These are phyloP conservation scores for Aphelocoma coerulescens DNA, from an alignment of 2,113 vertebrate genomes.

Conservation along the genomic window DNA sequence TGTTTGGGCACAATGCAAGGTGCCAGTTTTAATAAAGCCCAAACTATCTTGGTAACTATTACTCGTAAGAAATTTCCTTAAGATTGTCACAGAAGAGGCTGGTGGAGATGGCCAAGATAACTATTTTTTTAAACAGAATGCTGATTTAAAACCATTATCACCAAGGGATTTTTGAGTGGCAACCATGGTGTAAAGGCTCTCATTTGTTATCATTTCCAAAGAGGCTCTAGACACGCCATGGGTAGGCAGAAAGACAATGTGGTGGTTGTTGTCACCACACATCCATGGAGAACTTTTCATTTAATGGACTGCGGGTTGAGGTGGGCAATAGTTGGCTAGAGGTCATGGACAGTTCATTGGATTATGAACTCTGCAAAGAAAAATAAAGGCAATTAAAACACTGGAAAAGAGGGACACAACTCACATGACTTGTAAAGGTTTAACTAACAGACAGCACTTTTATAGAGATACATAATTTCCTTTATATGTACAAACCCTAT, in stretches of 20 bases:
- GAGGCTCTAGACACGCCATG: neutral
- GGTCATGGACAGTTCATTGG: neutral
- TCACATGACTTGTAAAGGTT: neutral
- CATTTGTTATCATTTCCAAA: neutral
- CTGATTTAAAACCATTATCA: neutral
- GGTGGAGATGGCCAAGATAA: neutral
- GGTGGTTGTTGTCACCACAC: neutral
- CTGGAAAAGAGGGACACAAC: neutral
- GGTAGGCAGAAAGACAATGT: neutral
- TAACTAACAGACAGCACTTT: neutral
- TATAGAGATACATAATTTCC: neutral
- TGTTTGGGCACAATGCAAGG: neutral
- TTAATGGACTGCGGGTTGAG: neutral
- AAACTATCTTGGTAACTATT: neutral
- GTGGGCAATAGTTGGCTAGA: neutral
- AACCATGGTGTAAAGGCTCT: neutral
- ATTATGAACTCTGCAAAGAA: neutral
- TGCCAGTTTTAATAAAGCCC: neutral
- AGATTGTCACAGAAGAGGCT: neutral
- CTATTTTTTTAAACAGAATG: neutral
- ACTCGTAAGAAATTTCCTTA: neutral
- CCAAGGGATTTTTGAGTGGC: neutral
- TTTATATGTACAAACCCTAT: neutral
- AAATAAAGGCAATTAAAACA: neutral
- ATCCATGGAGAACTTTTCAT: neutral